Conservation (phyloP, 2,113 vertebrate genomes). For the Solea senegalensis region DNA sequence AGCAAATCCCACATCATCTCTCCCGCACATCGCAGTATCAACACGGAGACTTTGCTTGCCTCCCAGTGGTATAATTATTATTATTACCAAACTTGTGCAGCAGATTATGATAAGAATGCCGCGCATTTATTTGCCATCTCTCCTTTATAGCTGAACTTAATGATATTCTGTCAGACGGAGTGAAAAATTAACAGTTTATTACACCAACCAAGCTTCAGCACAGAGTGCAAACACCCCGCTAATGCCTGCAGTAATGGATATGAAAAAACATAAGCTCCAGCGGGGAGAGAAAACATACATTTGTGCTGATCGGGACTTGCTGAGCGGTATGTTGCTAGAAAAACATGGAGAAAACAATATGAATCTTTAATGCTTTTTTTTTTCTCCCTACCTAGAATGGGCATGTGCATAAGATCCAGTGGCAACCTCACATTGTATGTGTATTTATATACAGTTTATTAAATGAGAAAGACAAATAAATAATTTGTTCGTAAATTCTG, state of each 20-base stretch:
- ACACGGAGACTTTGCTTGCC: conserved; percentile 47
- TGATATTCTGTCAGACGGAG: conserved; percentile 73
- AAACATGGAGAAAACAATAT: conserved; percentile 60
- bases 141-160: conserved; percentile 71
- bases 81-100: conserved; percentile 63
- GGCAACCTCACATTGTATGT: background rate
- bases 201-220: conserved; percentile 56
- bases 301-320: conserved; percentile 53
- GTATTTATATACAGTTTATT: too few species aligned
- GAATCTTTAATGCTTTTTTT: conserved; percentile 61
- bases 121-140: conserved; percentile 67
- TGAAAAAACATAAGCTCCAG: conserved; percentile 56
- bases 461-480: too few species aligned
- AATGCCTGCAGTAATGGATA: conserved; percentile 74
- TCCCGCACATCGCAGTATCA: conserved; percentile 26
- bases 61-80: conserved; percentile 71
- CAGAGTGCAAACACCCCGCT: conserved; percentile 70
- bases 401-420: conserved; percentile 1
- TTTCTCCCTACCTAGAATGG: conserved; percentile 42
- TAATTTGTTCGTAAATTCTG: too few species aligned
- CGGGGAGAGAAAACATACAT: conserved; percentile 62
- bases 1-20: conserved; percentile 38
- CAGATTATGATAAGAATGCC: conserved; percentile 63
- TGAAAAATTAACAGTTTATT: conserved; percentile 75
- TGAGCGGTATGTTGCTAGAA: conserved; percentile 51